Percentiles rank a stretch among this genome's conserved stretches.
Evolutionary conservation across 2,797 vertebrate genomes (phyloP).

Genomic region (Coluber constrictor): DNA sequence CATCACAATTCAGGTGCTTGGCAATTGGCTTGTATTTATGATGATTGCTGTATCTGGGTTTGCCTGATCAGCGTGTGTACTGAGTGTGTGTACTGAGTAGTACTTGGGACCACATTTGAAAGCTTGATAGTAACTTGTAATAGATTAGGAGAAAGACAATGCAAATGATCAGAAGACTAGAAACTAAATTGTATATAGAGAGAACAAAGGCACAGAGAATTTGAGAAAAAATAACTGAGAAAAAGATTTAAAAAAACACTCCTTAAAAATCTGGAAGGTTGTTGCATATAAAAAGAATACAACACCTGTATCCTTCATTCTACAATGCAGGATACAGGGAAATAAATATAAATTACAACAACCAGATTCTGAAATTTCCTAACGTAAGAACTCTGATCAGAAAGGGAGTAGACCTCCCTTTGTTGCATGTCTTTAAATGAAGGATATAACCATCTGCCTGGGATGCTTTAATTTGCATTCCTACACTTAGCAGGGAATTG

Average conservation of each 20-base stretch:
- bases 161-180: neutral
- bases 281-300: neutral
- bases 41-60: neutral
- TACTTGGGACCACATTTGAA: neutral
- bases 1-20: neutral
- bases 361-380: neutral
- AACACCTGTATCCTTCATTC: neutral
- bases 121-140: neutral
- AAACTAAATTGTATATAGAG: neutral
- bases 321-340: neutral
- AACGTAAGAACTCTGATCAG: neutral
- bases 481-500: neutral
- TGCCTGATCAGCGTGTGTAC: neutral
- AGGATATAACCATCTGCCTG: neutral
- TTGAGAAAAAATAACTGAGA: neutral
- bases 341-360: neutral
- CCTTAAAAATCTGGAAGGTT: neutral
- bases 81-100: neutral
- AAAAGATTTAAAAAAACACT: neutral
- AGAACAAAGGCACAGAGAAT: neutral
- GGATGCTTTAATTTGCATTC: neutral
- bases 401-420: neutral
- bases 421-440: neutral
- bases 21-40: neutral
- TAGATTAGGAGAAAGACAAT: neutral